A percentile compares a stretch with the other conserved stretches of the same genome.
Conservation (phyloP, 2,888 invertebrate species). For the Scaptomyza reducta region DNA sequence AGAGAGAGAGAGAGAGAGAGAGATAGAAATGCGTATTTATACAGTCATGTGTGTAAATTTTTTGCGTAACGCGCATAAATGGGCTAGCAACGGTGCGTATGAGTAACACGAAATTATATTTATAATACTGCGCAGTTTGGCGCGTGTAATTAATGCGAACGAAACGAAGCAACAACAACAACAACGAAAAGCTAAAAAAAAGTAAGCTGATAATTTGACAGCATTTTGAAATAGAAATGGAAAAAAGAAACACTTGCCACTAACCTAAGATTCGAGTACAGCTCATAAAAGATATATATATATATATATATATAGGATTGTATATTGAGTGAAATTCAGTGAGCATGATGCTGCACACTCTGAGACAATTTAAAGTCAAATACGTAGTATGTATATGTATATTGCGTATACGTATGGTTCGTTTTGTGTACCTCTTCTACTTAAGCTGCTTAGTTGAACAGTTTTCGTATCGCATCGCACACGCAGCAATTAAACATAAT, state of each 20-base stretch:
- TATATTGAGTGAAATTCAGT: not conserved
- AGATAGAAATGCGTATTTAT: not conserved
- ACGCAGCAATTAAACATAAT: constrained; percentile 21
- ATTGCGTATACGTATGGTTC: not conserved
- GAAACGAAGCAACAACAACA: not conserved
- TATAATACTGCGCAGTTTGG: constrained; percentile 15
- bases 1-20: not conserved
- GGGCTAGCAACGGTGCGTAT: constrained; percentile 60
- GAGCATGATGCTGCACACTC: constrained; percentile 12
- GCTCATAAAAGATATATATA: constrained; percentile 20
- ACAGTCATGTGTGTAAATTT: constrained; percentile 18
- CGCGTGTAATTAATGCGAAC: constrained; percentile 61
- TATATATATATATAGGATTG: not conserved
- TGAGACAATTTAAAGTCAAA: not conserved
- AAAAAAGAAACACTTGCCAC: not conserved
- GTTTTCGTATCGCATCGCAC: constrained; percentile 23
- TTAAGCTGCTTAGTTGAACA: constrained; percentile 12
- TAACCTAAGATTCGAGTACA: constrained; percentile 18
- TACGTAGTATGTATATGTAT: too few relatives aligned
- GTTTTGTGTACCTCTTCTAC: not conserved
- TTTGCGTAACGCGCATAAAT: constrained; percentile 35
- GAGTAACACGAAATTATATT: constrained; percentile 53
- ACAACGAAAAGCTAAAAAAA: too few relatives aligned
- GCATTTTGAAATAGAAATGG: constrained; percentile 4
- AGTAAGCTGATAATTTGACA: constrained; percentile 40